Conservation (phyloP, 2,113 vertebrate genomes). For the human region DNA sequence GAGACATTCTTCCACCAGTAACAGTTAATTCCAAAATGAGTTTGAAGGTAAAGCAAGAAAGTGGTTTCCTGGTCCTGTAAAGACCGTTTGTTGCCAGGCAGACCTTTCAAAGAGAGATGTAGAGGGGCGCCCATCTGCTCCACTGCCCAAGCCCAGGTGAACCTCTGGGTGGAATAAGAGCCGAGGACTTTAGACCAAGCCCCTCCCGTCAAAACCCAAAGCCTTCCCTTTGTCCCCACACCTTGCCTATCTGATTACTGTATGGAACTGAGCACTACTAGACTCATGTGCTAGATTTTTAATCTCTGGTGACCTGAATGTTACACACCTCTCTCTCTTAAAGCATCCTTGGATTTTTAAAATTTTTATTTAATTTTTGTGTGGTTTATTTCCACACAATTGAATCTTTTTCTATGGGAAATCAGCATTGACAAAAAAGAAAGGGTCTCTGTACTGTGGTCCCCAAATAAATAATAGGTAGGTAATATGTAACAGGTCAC, state of each 20-base stretch:
- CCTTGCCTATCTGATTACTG: not conserved
- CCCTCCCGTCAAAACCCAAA: not conserved
- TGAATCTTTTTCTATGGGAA: not conserved
- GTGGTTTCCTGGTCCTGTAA: not conserved
- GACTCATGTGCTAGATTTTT: not conserved
- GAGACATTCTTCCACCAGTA: not conserved
- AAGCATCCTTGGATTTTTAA: not conserved
- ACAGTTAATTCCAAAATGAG: not conserved
- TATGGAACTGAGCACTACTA: not conserved
- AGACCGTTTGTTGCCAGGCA: not conserved
- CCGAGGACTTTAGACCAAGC: not conserved
- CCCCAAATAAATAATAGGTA: not conserved
- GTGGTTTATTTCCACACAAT: not conserved
- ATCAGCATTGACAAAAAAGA: not conserved
- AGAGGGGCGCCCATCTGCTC: not conserved
- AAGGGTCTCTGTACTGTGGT: not conserved
- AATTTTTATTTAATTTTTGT: not conserved
- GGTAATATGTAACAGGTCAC: not conserved
- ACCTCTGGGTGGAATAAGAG: not conserved
- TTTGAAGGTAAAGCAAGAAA: not conserved
- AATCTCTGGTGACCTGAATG: not conserved
- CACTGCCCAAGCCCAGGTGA: not conserved
- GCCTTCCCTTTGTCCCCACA: no score
- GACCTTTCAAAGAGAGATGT: not conserved
- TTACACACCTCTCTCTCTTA: not conserved